A percentile compares a stretch with the other conserved stretches of the same genome.
Evolutionary conservation across 2,797 vertebrate genomes (phyloP).

Genomic region (Cuniculus paca): DNA sequence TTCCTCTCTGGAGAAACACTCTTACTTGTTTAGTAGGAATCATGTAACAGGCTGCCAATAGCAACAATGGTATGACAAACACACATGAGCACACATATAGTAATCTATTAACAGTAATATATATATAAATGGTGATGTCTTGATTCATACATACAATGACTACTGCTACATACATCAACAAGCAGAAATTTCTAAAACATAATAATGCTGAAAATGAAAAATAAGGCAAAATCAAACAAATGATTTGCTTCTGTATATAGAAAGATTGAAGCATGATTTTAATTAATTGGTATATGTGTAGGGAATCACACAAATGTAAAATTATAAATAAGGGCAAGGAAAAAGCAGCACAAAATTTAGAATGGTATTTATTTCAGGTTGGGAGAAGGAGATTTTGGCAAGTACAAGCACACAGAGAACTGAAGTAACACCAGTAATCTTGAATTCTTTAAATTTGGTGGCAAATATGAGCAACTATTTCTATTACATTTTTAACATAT

Average conservation of each 20-base stretch:
- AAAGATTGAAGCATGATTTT: background rate
- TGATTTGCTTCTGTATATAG: background rate
- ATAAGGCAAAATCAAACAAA: background rate
- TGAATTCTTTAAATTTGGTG: background rate
- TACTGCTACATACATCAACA: background rate
- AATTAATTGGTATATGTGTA: background rate
- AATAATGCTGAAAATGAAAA: background rate
- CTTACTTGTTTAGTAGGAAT: background rate
- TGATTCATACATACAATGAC: background rate
- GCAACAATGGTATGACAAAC: background rate
- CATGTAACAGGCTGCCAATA: background rate
- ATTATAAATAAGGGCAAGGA: background rate
- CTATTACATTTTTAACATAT: background rate
- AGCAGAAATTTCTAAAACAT: background rate
- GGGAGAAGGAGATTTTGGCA: background rate
- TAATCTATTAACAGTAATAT: background rate
- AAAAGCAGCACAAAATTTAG: background rate
- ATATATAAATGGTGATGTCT: background rate
- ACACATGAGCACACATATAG: background rate
- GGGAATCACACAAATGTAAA: background rate
- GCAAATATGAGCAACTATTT: background rate
- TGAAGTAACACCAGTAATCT: background rate
- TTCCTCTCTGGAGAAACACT: conserved; percentile 1
- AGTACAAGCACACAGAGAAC: background rate
- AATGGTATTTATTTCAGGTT: background rate